A percentile compares a stretch with the other conserved stretches of the same genome.
phyloP scores from a whole-genome alignment of 2,113 vertebrate species.

The Thamnophis sirtalis region DNA sequence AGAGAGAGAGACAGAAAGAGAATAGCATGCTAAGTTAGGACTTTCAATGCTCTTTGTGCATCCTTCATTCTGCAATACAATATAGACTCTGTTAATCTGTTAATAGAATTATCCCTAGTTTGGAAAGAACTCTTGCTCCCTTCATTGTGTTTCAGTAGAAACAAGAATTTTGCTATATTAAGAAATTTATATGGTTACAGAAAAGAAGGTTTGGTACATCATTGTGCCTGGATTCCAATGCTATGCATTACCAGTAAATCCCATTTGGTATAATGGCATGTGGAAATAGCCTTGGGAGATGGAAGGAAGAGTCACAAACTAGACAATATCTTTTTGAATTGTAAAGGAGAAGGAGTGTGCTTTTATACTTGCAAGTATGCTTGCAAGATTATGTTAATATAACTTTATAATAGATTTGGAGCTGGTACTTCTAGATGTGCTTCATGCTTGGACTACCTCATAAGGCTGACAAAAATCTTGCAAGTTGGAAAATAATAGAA shows the following conservation, averaged over 20 bases:
- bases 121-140: not conserved
- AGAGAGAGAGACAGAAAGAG: not conserved
- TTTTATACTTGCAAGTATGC: not conserved
- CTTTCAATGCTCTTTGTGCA: not conserved
- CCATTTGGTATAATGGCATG: not conserved
- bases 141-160: not conserved
- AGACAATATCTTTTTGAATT: not conserved
- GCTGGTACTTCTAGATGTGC: not conserved
- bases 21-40: not conserved
- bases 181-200: not conserved
- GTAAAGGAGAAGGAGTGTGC: not conserved
- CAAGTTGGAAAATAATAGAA: not conserved
- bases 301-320: not conserved
- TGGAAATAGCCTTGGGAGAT: not conserved
- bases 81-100: not conserved
- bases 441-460: not conserved
- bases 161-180: not conserved
- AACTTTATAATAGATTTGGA: not conserved
- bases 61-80: not conserved
- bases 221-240: not conserved
- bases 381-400: not conserved
- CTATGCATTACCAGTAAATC: not conserved
- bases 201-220: not conserved
- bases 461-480: not conserved
- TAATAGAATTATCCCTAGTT: not conserved